Percentiles rank a stretch among this genome's conserved stretches.
phyloP scores from a whole-genome alignment of 2,888 invertebrate species.

The Aphidoletes aphidimyza region DNA sequence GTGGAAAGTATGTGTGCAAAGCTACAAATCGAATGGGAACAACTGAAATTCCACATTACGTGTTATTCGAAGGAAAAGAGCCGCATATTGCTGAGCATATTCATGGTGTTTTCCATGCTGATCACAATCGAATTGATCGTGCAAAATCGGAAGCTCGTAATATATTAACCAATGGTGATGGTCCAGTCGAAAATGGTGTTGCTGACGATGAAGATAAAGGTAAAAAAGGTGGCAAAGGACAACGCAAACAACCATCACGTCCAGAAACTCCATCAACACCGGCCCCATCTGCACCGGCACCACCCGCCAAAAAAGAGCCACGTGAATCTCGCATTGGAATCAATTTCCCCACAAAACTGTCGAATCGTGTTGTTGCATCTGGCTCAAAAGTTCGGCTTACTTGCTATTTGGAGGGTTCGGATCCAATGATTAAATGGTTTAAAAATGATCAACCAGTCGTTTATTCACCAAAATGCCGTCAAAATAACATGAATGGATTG shows the following conservation, averaged over 20 bases:
- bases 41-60: constrained; percentile 78
- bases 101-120: constrained; percentile 67
- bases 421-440: constrained; percentile 78
- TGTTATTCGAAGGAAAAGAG: constrained; percentile 74
- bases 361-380: constrained; percentile 79
- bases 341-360: constrained; percentile 71
- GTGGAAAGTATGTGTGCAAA: constrained; percentile 80
- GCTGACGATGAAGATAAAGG: constrained; percentile 53
- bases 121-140: constrained; percentile 61
- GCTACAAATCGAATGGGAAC: constrained; percentile 79
- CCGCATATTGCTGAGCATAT: constrained; percentile 66
- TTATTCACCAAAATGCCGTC: constrained; percentile 61
- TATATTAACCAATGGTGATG: constrained; percentile 49
- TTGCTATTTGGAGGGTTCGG: constrained; percentile 79
- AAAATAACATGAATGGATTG: constrained; percentile 71
- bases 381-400: constrained; percentile 81
- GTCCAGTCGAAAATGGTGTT: constrained; percentile 58
- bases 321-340: constrained; percentile 72
- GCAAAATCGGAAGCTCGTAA: constrained; percentile 58
- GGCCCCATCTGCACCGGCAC: constrained; percentile 56
- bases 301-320: constrained; percentile 59
- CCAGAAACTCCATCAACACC: constrained; percentile 57
- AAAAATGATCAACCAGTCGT: constrained; percentile 73
- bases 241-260: constrained; percentile 10
- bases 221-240: constrained; percentile 58